Evolutionary conservation across 2,797 vertebrate genomes (phyloP).

Genomic region (Crocodylus rhombifer): DNA sequence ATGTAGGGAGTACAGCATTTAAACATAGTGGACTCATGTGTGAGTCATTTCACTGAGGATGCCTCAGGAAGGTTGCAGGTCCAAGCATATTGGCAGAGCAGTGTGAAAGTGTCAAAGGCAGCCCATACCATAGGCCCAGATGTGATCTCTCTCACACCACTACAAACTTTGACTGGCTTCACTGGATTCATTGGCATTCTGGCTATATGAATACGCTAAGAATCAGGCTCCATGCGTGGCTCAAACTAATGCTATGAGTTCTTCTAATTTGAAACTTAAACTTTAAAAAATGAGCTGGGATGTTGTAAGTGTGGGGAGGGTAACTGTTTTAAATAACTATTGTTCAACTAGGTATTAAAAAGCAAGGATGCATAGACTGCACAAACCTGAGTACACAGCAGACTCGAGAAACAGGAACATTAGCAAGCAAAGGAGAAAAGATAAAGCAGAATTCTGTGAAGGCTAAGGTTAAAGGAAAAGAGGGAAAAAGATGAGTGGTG

Average conservation of each 20-base stretch:
- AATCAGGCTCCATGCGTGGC: not conserved
- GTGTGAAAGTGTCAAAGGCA: too few species aligned
- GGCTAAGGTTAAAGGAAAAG: constrained; percentile 17
- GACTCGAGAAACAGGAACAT: not conserved
- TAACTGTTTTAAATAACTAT: not conserved
- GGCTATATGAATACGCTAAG: not conserved
- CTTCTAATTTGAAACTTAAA: not conserved
- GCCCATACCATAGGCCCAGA: too few species aligned
- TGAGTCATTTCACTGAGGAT: too few species aligned
- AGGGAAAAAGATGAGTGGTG: constrained; percentile 30
- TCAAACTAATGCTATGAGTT: constrained; percentile 8
- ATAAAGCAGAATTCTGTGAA: not conserved
- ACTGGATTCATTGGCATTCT: not conserved
- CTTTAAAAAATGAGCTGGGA: not conserved
- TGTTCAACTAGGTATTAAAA: not conserved
- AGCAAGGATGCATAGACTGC: not conserved
- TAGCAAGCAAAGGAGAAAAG: constrained; percentile 4
- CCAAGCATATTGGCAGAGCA: too few species aligned
- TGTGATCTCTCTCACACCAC: too few species aligned
- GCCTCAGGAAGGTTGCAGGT: too few species aligned
- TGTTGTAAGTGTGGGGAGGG: not conserved
- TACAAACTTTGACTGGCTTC: not conserved
- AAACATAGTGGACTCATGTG: too few species aligned
- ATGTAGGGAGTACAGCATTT: too few species aligned
- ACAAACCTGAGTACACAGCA: not conserved